These are phyloP conservation scores for Drosophila bunnanda DNA, from an alignment of 2,888 invertebrate genomes.

Conservation along the genomic window DNA sequence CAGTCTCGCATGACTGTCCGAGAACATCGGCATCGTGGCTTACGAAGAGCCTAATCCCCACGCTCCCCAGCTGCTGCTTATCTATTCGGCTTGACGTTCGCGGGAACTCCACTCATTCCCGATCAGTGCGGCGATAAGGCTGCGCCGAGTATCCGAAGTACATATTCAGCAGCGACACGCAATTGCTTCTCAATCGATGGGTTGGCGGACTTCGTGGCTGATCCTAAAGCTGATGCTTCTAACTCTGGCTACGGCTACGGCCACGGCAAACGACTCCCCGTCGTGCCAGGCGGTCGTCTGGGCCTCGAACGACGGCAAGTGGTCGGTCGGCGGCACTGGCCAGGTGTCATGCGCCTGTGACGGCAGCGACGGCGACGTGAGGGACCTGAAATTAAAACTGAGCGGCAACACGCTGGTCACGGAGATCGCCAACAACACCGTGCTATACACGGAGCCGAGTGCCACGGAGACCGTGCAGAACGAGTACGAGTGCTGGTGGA, in stretches of 20 bases:
- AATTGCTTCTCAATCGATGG: not conserved
- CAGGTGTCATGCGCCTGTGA: not conserved
- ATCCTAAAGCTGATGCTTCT: not conserved
- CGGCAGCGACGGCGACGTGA: too few relatives aligned
- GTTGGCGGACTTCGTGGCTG: not conserved
- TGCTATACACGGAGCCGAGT: not conserved
- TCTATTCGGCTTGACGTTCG: not conserved
- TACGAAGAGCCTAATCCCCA: not conserved
- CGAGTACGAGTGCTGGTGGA: not conserved
- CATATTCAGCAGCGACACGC: not conserved
- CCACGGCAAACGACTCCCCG: not conserved
- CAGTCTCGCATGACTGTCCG: not conserved
- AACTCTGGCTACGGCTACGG: not conserved
- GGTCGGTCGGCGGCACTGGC: not conserved
- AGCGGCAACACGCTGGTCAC: rapidly evolving
- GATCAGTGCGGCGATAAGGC: not conserved
- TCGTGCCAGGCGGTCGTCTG: too few relatives aligned
- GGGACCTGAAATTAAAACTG: not conserved
- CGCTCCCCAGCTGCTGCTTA: not conserved
- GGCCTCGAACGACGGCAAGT: not conserved
- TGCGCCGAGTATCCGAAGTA: not conserved
- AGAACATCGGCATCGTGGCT: not conserved
- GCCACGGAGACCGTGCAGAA: not conserved
- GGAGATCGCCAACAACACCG: not conserved
- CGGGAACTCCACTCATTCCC: too few relatives aligned